These are phyloP conservation scores for Coreoperca whiteheadi DNA, from an alignment of 2,113 vertebrate genomes.

Conservation along the genomic window DNA sequence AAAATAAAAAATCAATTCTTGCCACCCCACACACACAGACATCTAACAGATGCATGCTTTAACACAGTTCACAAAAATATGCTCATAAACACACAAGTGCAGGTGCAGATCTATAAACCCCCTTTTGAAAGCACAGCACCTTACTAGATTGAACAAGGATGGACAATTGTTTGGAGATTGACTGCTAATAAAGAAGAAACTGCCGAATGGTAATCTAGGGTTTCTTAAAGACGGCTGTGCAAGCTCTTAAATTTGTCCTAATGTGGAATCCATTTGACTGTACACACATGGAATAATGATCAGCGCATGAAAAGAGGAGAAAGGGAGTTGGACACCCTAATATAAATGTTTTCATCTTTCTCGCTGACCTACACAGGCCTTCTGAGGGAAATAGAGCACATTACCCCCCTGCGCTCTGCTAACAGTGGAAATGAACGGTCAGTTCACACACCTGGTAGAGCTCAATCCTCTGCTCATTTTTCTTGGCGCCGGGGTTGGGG, in stretches of 20 bases:
- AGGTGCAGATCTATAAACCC: conserved; percentile 54
- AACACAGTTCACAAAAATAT: conserved; percentile 29
- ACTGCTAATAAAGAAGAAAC: conserved; percentile 67
- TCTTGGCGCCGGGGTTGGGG: conserved; percentile 91
- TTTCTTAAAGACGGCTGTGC: conserved; percentile 77
- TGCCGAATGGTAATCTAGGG: conserved; percentile 62
- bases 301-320: conserved; percentile 67
- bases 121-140: conserved; percentile 20
- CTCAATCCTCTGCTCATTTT: conserved; percentile 94
- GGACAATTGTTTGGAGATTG: conserved; percentile 67
- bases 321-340: conserved; percentile 63
- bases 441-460: conserved; percentile 92
- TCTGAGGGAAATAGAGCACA: conserved; percentile 55
- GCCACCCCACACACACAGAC: conserved; percentile 60
- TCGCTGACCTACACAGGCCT: conserved; percentile 57
- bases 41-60: conserved; percentile 54
- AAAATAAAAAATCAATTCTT: conserved; percentile 58
- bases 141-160: conserved; percentile 58
- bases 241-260: conserved; percentile 71
- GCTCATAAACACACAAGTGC: conserved; percentile 55
- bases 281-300: conserved; percentile 80
- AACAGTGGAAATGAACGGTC: conserved; percentile 50
- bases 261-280: conserved; percentile 79
- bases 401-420: conserved; percentile 42
- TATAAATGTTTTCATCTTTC: conserved; percentile 78